Conservation (phyloP, 2,888 invertebrate genomes). For the Drepana falcataria region DNA sequence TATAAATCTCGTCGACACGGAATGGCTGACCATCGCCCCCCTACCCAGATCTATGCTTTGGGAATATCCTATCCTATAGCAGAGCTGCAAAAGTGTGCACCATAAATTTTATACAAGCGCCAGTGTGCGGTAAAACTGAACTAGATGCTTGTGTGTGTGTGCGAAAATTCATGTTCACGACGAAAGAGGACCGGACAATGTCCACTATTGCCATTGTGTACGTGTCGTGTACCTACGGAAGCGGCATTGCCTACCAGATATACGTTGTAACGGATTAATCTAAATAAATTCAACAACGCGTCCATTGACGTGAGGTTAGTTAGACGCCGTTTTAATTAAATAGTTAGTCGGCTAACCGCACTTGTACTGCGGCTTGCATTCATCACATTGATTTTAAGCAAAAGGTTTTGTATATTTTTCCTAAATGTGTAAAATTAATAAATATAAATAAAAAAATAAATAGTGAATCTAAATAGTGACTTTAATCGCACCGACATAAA, state of each 20-base stretch:
- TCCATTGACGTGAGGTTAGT: slow-evolving; percentile 36
- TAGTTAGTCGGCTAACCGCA: slow-evolving; percentile 31
- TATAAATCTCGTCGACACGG: slow-evolving; percentile 77
- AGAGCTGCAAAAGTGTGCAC: slow-evolving; percentile 74
- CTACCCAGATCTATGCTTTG: slow-evolving; percentile 53
- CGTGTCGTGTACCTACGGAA: slow-evolving; percentile 48
- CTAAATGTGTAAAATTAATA: too few relatives aligned
- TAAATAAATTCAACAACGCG: slow-evolving; percentile 57
- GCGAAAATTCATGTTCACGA: slow-evolving; percentile 67
- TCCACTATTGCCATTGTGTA: slow-evolving; percentile 65
- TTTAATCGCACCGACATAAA: too few relatives aligned
- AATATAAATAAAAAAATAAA: too few relatives aligned
- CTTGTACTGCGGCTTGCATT: slow-evolving; percentile 1
- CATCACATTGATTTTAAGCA: not conserved
- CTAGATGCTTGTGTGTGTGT: slow-evolving; percentile 57
- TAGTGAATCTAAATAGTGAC: too few relatives aligned
- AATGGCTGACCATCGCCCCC: slow-evolving; percentile 74
- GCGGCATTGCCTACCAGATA: slow-evolving; percentile 44
- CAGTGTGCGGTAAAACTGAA: slow-evolving; percentile 73
- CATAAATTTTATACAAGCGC: slow-evolving; percentile 75
- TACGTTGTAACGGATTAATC: slow-evolving; percentile 48
- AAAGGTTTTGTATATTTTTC: not conserved
- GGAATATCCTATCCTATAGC: slow-evolving; percentile 36
- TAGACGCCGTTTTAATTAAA: slow-evolving; percentile 46
- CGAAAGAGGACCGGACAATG: slow-evolving; percentile 67